Percentiles rank a stretch among this genome's conserved stretches.
Conservation (phyloP, 2,888 invertebrate genomes). For the Euproctis similis region DNA sequence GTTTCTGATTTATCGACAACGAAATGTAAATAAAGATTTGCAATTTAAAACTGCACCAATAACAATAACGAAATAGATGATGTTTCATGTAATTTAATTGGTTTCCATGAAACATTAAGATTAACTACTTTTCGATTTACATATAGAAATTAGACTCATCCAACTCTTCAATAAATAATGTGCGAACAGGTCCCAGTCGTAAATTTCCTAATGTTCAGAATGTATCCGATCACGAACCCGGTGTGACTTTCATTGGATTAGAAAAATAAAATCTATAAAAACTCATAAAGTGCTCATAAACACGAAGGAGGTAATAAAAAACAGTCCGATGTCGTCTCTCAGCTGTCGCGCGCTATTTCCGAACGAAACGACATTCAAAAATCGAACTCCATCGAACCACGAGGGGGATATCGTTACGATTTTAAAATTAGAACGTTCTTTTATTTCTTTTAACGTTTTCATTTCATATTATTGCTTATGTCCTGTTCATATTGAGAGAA, state of each 20-base stretch:
- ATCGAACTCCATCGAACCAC: constrained; percentile 68
- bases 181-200: constrained; percentile 42
- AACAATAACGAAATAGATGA: no score
- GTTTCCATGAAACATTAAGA: no score
- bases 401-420: constrained; percentile 52
- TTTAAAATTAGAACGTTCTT: constrained; percentile 57
- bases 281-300: constrained; percentile 74
- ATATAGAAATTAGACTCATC: constrained; percentile 25
- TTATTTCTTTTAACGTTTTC: constrained; percentile 36
- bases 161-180: constrained; percentile 41
- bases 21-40: no score
- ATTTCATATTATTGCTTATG: constrained; percentile 29
- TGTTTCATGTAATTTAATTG: no score
- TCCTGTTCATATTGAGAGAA: constrained; percentile 32
- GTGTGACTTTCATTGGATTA: constrained; percentile 63
- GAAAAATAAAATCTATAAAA: constrained; percentile 70
- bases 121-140: not conserved
- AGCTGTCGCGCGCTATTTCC: constrained; percentile 74
- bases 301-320: constrained; percentile 72
- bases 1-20: no score
- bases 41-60: no score
- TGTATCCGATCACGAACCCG: constrained; percentile 51
- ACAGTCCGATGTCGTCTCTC: constrained; percentile 65
- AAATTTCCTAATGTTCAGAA: constrained; percentile 48
- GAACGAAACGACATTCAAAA: constrained; percentile 59